Conservation (phyloP, 2,888 invertebrate genomes). For the Gymnoscelis rufifasciata region DNA sequence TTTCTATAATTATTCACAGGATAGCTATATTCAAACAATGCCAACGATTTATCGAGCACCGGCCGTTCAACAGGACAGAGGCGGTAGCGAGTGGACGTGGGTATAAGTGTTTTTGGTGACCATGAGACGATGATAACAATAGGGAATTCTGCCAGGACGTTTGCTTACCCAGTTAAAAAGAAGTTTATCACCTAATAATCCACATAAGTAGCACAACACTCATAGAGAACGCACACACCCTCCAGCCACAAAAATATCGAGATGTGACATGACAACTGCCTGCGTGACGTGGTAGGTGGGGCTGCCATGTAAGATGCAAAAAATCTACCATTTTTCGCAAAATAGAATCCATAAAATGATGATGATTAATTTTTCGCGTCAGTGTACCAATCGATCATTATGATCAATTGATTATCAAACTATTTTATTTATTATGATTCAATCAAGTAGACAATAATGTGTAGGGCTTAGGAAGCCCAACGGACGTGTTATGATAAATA, state of each 20-base stretch:
- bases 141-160: constrained; percentile 10
- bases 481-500: too few relatives aligned
- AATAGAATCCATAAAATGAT: too few relatives aligned
- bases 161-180: constrained; percentile 68
- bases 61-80: constrained; percentile 47
- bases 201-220: constrained; percentile 80
- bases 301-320: constrained; percentile 41
- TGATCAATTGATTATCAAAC: too few relatives aligned
- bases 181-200: constrained; percentile 77
- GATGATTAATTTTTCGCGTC: too few relatives aligned
- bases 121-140: neutral
- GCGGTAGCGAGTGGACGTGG: constrained; percentile 36
- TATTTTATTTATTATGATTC: too few relatives aligned
- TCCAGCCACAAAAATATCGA: constrained; percentile 78
- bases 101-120: constrained; percentile 12
- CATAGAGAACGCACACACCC: constrained; percentile 79
- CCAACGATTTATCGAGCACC: constrained; percentile 60
- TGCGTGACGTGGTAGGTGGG: constrained; percentile 76
- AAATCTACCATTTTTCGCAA: constrained; percentile 11
- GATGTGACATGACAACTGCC: constrained; percentile 77
- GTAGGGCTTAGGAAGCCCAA: too few relatives aligned
- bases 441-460: too few relatives aligned
- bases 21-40: constrained; percentile 41
- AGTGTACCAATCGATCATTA: too few relatives aligned
- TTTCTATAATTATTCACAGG: constrained; percentile 46